A percentile compares a stretch with the other conserved stretches of the same genome.
Conservation (phyloP, 2,797 vertebrate species). For the Darevskia mixta region DNA sequence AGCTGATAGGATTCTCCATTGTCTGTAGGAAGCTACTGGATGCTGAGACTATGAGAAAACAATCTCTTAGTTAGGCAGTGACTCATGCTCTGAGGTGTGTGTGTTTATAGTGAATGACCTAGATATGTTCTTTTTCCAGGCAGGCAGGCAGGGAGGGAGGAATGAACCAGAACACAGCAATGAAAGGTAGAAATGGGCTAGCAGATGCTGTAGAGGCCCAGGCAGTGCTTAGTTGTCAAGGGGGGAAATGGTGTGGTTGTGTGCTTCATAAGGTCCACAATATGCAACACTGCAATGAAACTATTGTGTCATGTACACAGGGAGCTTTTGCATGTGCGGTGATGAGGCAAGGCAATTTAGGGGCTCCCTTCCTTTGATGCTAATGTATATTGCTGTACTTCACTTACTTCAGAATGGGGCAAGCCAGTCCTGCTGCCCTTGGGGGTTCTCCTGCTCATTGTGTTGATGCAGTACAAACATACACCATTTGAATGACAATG, state of each 20-base stretch:
- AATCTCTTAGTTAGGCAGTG: not conserved
- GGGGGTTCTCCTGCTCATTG: no score
- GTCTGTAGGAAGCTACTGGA: conserved; percentile 8
- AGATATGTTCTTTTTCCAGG: not conserved
- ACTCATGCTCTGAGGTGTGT: not conserved
- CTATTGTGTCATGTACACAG: not conserved
- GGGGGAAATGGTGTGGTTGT: not conserved
- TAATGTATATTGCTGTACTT: no score
- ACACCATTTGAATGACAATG: no score
- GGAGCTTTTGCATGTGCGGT: not conserved
- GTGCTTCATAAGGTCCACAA: not conserved
- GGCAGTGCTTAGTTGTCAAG: no score
- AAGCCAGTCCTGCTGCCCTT: no score
- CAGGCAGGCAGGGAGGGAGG: not conserved
- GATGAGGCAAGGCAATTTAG: no score
- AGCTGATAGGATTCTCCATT: not conserved
- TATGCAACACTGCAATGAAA: not conserved
- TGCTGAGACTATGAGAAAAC: not conserved
- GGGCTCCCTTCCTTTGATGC: no score
- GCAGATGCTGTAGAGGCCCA: not conserved
- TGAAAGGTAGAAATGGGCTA: not conserved
- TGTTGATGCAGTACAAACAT: no score
- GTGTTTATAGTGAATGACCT: not conserved
- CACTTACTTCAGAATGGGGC: no score
- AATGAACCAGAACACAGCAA: conserved; percentile 5